Conservation (phyloP, 2,888 invertebrate genomes). For the Deilephila porcellus region DNA sequence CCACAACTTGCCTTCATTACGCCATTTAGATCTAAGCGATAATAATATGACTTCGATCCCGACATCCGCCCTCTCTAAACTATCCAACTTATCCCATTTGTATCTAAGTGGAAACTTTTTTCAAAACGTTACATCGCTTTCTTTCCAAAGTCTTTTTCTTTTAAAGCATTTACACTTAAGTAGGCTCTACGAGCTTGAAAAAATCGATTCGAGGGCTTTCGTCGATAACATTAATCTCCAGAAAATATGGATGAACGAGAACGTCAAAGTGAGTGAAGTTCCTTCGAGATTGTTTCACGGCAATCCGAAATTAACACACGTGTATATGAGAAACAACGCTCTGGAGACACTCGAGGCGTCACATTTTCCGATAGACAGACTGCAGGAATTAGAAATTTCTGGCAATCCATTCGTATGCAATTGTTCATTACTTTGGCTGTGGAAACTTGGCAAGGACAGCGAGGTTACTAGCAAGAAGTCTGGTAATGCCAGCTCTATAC, state of each 20-base stretch:
- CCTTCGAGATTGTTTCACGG: slow-evolving; percentile 94
- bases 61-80: slow-evolving; percentile 89
- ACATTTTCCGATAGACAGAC: slow-evolving; percentile 92
- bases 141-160: slow-evolving; percentile 93
- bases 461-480: slow-evolving; percentile 69
- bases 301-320: slow-evolving; percentile 90
- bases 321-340: slow-evolving; percentile 91
- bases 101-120: slow-evolving; percentile 92
- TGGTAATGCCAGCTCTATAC: slow-evolving; percentile 68
- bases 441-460: slow-evolving; percentile 86
- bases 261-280: slow-evolving; percentile 88
- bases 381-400: slow-evolving; percentile 89
- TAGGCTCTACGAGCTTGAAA: slow-evolving; percentile 87
- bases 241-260: slow-evolving; percentile 91
- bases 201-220: slow-evolving; percentile 91
- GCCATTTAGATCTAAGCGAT: slow-evolving; percentile 90
- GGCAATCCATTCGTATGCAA: slow-evolving; percentile 95
- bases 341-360: slow-evolving; percentile 90
- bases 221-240: slow-evolving; percentile 94
- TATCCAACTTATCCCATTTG: slow-evolving; percentile 90
- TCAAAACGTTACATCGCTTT: slow-evolving; percentile 88
- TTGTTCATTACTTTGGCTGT: slow-evolving; percentile 94
- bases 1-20: slow-evolving; percentile 89
- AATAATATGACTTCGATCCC: slow-evolving; percentile 93
- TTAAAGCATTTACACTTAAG: slow-evolving; percentile 90